These are phyloP conservation scores for Hyperoplus immaculatus DNA, from an alignment of 2,797 vertebrate species.

Conservation along the genomic window DNA sequence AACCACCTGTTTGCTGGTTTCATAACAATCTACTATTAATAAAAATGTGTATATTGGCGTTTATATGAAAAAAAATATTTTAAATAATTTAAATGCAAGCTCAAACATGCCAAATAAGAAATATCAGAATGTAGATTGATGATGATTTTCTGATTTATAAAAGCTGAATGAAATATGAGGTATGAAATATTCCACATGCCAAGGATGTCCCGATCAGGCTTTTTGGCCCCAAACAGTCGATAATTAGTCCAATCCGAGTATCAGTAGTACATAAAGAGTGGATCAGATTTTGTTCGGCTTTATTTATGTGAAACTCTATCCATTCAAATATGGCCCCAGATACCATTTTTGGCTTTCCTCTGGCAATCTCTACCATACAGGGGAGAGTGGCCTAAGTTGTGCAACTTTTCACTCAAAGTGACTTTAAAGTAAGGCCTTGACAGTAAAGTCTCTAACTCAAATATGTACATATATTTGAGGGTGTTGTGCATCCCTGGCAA, in stretches of 20 bases:
- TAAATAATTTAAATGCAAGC: background rate
- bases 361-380: background rate
- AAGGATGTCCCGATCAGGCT: background rate
- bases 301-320: too few species aligned
- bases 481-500: too few species aligned
- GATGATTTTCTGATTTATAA: background rate
- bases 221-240: background rate
- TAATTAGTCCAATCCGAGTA: too few species aligned
- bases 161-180: too few species aligned
- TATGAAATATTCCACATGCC: background rate
- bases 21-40: background rate
- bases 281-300: too few species aligned
- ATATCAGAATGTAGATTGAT: background rate
- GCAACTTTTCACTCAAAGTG: too few species aligned
- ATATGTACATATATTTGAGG: too few species aligned
- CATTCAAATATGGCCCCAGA: too few species aligned
- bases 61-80: background rate
- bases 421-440: too few species aligned
- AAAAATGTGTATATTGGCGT: background rate
- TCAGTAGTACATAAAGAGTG: too few species aligned
- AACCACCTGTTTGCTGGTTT: constrained; percentile 10
- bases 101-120: background rate
- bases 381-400: too few species aligned
- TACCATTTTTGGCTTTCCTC: background rate
- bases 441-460: too few species aligned